Base-by-base conservation (phyloP, 2,888 invertebrate genomes). In the Timandra comae region DNA sequence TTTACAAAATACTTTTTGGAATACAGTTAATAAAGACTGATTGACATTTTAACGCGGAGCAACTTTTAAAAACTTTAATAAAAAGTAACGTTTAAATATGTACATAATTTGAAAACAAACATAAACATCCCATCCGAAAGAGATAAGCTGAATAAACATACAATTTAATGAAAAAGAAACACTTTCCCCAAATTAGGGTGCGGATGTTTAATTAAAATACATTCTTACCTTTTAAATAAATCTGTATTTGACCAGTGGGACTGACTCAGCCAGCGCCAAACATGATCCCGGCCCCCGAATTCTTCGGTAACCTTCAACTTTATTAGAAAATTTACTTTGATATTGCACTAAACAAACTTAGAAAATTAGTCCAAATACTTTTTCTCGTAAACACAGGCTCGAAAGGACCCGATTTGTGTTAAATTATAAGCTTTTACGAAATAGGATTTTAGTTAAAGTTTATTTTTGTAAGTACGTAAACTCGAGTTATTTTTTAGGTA, bases 231-330 rank as follows among this genome's bases (percentile, higher is more conserved):
- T 45, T 33, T 46, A 42, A 46, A 48, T 38, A 35, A 38, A 42
- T 36, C 41, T 44, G 43, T 47, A 36, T 33, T 47, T 47, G 50
- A 38, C 42, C 48, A 49, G 41, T 44, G 37, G 38, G 37, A 46
- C 38, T 49, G 52, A 52, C 33, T 53, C 46, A 51, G 49, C 49
- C n/a, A n/a, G n/a, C n/a, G n/a, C n/a, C 50, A 50, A 48, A 58
- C 44, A 54, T 54, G 52, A 56, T 55, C 36, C 48, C 55, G 52
- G 33, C 51, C 45, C 35, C 38, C 33, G 40, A 61, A 54, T 51
- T 57, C 46, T 45, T 42, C 38, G 36, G 41, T 41, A 49, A 46
- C 35, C 44, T 43, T 41, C 29, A 61, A 61, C 43, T 66, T 66
- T 58, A 49, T 45, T 43, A 53, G 35, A 38, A 41, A 53, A 50